Percentiles rank a stretch among this genome's conserved stretches.
These are phyloP conservation scores for Ceuthmochares aereus DNA, from an alignment of 2,113 vertebrate species.

Conservation along the genomic window DNA sequence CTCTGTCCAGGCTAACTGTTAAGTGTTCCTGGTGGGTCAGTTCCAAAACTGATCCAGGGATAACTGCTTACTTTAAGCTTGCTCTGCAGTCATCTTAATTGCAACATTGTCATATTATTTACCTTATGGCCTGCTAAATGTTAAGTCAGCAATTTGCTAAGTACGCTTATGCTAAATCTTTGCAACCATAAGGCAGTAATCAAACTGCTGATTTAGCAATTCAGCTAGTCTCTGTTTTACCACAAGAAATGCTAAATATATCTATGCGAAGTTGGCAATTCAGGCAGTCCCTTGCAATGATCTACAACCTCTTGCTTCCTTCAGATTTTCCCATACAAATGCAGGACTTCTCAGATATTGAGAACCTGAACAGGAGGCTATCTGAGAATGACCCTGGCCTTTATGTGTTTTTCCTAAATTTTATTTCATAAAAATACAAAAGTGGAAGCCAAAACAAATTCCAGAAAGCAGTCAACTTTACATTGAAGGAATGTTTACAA, in stretches of 20 bases:
- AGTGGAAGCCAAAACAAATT: background rate
- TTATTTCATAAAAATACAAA: background rate
- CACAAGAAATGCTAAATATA: background rate
- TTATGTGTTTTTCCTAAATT: background rate
- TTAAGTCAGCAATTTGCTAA: background rate
- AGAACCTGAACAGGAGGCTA: background rate
- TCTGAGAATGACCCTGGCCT: background rate
- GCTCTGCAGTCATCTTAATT: background rate
- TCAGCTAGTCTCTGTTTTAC: background rate
- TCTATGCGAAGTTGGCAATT: accelerated
- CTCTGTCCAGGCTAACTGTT: background rate
- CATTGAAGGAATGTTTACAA: background rate
- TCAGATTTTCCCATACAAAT: background rate
- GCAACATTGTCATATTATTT: background rate
- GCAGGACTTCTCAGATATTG: background rate
- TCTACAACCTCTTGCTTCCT: background rate
- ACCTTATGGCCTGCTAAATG: background rate
- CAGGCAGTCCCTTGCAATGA: background rate
- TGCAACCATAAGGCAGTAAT: background rate
- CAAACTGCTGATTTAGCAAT: background rate
- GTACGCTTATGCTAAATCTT: background rate
- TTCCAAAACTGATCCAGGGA: background rate
- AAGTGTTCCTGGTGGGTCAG: background rate
- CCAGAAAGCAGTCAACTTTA: background rate
- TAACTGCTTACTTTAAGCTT: background rate